Evolutionary conservation across 2,113 vertebrate genomes (phyloP).

Genomic region (Donacobius atricapilla): DNA sequence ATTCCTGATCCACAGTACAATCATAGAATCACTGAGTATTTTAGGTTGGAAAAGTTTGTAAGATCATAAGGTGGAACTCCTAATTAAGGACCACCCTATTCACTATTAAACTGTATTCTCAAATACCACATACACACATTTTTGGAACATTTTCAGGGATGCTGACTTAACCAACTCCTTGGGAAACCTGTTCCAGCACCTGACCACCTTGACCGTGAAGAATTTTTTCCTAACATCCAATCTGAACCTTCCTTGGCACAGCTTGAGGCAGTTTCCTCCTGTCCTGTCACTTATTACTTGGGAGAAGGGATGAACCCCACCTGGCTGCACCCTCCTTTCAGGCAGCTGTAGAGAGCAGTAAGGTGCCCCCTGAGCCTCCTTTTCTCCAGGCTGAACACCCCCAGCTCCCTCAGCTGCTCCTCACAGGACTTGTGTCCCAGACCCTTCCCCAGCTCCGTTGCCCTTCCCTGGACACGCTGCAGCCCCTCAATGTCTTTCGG

Average conservation of each 20-base stretch:
- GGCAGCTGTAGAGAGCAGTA: rapidly evolving
- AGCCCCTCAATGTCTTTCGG: neutral
- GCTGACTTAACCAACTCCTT: neutral
- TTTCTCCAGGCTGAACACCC: neutral
- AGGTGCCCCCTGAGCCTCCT: neutral
- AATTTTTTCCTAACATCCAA: neutral
- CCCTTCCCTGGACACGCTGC: neutral
- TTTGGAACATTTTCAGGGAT: neutral
- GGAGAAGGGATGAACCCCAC: rapidly evolving
- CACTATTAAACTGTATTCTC: neutral
- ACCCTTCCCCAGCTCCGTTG: neutral
- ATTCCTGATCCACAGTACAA: neutral
- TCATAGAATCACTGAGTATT: neutral
- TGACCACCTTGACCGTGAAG: neutral
- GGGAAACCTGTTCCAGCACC: neutral
- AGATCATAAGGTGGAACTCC: neutral
- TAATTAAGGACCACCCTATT: neutral
- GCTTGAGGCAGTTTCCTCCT: neutral
- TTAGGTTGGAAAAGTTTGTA: neutral
- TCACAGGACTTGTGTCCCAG: neutral
- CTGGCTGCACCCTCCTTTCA: rapidly evolving
- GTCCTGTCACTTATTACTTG: neutral
- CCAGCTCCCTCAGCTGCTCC: neutral
- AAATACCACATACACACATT: neutral
- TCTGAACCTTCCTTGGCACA: neutral